These are phyloP conservation scores for Echeneis naucrates DNA, from an alignment of 2,797 vertebrate species.

Conservation along the genomic window DNA sequence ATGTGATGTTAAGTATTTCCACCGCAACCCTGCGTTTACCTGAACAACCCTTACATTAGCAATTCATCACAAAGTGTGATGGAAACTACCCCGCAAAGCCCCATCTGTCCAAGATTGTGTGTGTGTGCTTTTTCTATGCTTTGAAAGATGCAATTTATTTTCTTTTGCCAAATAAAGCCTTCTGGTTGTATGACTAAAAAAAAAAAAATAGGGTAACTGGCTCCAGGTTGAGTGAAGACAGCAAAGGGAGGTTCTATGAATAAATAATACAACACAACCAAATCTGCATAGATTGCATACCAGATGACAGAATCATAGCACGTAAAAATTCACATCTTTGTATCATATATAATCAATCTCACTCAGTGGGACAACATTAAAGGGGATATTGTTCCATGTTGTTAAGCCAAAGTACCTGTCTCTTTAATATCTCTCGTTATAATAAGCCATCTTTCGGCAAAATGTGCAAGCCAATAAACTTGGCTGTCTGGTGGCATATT, in stretches of 20 bases:
- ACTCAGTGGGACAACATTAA: not conserved
- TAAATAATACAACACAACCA: slow-evolving; percentile 20
- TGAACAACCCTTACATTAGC: slow-evolving; percentile 51
- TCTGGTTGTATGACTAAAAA: slow-evolving; percentile 49
- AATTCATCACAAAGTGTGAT: slow-evolving; percentile 44
- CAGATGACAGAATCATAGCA: not conserved
- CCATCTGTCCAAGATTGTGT: slow-evolving; percentile 30
- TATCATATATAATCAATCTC: not conserved
- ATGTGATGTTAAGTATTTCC: slow-evolving; percentile 41
- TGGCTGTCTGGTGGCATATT: not conserved
- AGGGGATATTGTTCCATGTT: not conserved
- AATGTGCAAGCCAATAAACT: not conserved
- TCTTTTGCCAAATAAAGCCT: slow-evolving; percentile 29
- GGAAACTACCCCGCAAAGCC: slow-evolving; percentile 36
- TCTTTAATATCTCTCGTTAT: not conserved
- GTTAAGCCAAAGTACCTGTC: not conserved
- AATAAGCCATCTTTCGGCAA: not conserved
- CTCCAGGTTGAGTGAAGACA: slow-evolving; percentile 18
- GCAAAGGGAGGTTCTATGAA: slow-evolving; percentile 5
- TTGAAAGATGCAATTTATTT: slow-evolving; percentile 39
- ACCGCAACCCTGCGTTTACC: slow-evolving; percentile 54
- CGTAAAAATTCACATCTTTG: slow-evolving; percentile 5
- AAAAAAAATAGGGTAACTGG: slow-evolving; percentile 35
- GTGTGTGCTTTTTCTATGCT: slow-evolving; percentile 9
- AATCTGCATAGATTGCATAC: not conserved